Evolutionary conservation across 2,797 vertebrate species (phyloP).

Genomic region (Halcyon chelicuti): DNA sequence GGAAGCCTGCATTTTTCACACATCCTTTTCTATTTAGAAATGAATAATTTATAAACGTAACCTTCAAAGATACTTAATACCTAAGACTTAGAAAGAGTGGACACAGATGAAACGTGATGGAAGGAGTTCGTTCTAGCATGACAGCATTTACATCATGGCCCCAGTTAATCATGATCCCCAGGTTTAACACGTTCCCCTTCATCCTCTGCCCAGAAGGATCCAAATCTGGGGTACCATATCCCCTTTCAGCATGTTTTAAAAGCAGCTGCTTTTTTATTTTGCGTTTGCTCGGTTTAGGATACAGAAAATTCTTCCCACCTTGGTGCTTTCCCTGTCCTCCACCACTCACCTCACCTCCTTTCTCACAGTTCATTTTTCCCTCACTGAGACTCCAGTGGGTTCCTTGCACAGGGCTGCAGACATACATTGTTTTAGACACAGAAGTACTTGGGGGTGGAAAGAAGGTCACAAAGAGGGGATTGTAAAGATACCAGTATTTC

Average conservation of each 20-base stretch:
- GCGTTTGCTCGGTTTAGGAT: not conserved
- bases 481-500: not conserved
- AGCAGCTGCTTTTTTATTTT: not conserved
- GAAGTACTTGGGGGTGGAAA: not conserved
- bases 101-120: not conserved
- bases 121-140: not conserved
- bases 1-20: constrained; percentile 22
- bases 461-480: not conserved
- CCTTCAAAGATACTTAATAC: not conserved
- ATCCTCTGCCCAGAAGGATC: not conserved
- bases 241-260: rapidly evolving
- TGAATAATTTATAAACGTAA: not conserved
- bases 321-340: not conserved
- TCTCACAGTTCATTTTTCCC: not conserved
- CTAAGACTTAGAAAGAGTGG: not conserved
- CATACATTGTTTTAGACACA: not conserved
- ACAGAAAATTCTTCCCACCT: not conserved
- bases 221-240: not conserved
- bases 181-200: not conserved
- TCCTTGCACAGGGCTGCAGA: not conserved
- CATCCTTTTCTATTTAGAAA: not conserved
- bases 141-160: not conserved
- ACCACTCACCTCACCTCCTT: not conserved
- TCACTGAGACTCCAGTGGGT: not conserved
- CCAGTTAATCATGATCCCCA: not conserved